A percentile compares a stretch with the other conserved stretches of the same genome.
Evolutionary conservation across 2,888 invertebrate genomes (phyloP).

Genomic region (Sphaerophoria taeniata): DNA sequence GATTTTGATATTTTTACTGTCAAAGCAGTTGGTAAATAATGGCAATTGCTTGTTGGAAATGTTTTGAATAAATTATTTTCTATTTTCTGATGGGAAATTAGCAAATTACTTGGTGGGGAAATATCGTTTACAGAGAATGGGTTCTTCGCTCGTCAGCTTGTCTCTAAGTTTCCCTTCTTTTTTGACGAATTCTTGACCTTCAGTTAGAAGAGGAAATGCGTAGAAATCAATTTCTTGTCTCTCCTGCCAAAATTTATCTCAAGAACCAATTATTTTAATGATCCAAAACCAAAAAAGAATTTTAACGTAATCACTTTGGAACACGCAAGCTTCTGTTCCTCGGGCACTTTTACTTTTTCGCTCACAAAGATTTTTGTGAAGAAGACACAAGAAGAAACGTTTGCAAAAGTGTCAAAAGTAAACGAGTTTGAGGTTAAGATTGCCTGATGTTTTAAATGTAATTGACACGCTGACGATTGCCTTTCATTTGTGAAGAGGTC

Average conservation of each 20-base stretch:
- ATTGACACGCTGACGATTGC: neutral
- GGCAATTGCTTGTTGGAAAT: neutral
- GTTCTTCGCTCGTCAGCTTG: too few relatives aligned
- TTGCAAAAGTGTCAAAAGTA: neutral
- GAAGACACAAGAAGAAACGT: neutral
- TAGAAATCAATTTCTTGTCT: neutral
- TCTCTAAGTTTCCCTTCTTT: too few relatives aligned
- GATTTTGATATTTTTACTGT: conserved; percentile 1
- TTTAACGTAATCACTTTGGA: neutral
- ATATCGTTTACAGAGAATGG: too few relatives aligned
- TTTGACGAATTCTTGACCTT: neutral
- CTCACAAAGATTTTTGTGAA: neutral
- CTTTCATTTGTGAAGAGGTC: too few relatives aligned
- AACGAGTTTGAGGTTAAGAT: neutral
- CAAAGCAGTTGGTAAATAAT: conserved; percentile 5
- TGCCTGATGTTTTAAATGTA: neutral
- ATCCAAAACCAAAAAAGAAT: neutral
- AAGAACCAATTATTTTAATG: neutral
- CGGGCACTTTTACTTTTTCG: neutral
- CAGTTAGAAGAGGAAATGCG: neutral
- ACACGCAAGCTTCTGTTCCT: neutral
- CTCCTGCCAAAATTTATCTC: neutral
- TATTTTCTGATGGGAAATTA: neutral
- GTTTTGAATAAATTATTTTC: neutral
- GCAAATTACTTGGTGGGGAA: neutral